Evolutionary conservation across 1,140 invertebrate genomes (phyloP).

Genomic region (Aricia agestis): DNA sequence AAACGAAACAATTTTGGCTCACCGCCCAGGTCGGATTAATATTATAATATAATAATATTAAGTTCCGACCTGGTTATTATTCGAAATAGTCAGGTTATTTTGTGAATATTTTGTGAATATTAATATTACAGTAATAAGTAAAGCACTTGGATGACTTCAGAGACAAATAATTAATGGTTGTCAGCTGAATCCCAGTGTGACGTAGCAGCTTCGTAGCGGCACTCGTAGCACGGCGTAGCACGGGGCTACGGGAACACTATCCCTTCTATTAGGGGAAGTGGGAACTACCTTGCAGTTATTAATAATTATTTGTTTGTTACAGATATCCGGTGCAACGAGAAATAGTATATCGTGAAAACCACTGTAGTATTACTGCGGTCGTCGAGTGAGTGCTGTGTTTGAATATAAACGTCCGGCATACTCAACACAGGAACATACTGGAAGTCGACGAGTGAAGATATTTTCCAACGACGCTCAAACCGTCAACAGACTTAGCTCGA

Average conservation of each 20-base stretch:
- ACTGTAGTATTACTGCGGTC: background rate
- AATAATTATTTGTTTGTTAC: background rate
- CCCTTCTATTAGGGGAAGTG: background rate
- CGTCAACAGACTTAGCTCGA: background rate
- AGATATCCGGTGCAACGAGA: background rate
- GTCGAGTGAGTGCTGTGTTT: background rate
- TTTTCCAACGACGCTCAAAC: background rate
- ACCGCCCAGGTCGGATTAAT: too few species aligned
- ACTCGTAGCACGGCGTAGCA: too few species aligned
- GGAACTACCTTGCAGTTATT: background rate
- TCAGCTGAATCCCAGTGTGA: background rate
- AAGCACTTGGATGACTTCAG: too few species aligned
- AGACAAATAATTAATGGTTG: too few species aligned
- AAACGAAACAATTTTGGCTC: too few species aligned
- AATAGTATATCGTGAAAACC: background rate
- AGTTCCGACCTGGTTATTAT: too few species aligned
- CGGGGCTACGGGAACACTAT: background rate
- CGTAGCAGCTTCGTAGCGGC: background rate
- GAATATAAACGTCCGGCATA: background rate
- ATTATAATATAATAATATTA: too few species aligned
- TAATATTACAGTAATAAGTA: too few species aligned
- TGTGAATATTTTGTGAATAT: too few species aligned
- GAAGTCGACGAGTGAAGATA: background rate
- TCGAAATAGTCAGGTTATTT: too few species aligned
- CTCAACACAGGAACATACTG: background rate